Percentiles rank a stretch among this genome's conserved stretches.
These are phyloP conservation scores for Lobophora halterata DNA, from an alignment of 2,888 invertebrate species.

Conservation along the genomic window DNA sequence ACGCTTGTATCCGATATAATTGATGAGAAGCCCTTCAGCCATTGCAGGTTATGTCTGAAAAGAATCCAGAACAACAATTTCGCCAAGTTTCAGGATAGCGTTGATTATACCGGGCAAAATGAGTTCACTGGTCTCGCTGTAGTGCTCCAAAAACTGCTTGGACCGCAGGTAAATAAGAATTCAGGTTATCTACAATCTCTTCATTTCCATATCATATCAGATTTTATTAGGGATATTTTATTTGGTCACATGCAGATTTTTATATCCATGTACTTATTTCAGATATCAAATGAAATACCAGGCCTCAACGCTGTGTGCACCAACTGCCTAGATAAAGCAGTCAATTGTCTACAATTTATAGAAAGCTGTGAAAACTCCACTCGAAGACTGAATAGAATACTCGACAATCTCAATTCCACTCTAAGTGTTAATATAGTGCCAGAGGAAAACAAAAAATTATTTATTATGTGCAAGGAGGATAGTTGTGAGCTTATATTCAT, in stretches of 20 bases:
- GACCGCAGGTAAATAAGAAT: conserved; percentile 41
- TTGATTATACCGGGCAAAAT: conserved; percentile 38
- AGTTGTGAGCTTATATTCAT: conserved; percentile 47
- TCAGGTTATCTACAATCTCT: too few species aligned
- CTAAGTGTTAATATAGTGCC: conserved; percentile 41
- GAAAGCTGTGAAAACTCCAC: conserved; percentile 46
- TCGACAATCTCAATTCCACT: conserved; percentile 46
- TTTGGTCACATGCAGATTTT: too few species aligned
- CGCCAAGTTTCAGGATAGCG: conserved; percentile 55
- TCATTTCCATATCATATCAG: not conserved
- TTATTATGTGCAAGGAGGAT: conserved; percentile 46
- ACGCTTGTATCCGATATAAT: conserved; percentile 56
- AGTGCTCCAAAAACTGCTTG: conserved; percentile 46
- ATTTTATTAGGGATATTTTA: not conserved
- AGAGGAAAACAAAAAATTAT: conserved; percentile 39
- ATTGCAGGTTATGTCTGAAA: conserved; percentile 71
- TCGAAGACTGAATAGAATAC: conserved; percentile 44
- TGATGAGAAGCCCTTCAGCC: conserved; percentile 52
- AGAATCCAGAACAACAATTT: conserved; percentile 46
- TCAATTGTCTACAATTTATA: conserved; percentile 48
- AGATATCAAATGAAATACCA: conserved; percentile 54
- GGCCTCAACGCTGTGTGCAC: conserved; percentile 63
- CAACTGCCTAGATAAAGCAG: conserved; percentile 49
- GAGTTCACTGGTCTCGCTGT: conserved; percentile 34
- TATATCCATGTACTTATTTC: conserved; percentile 31